Percentiles rank a stretch among this genome's conserved stretches.
Evolutionary conservation across 2,113 vertebrate species (phyloP).

Genomic region (Chaetorhynchus papuensis): DNA sequence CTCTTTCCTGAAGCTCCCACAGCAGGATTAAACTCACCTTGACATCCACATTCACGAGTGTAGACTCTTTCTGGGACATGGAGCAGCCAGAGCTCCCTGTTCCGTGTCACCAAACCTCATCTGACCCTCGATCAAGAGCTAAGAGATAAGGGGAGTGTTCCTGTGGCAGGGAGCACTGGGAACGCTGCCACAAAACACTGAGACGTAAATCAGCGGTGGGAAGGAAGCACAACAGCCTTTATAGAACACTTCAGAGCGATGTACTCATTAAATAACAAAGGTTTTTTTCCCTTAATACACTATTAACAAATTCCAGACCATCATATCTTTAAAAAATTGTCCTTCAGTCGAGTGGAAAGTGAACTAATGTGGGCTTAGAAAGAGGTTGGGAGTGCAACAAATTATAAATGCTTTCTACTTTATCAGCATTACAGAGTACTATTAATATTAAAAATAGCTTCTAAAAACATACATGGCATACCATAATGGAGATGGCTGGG

Average conservation of each 20-base stretch:
- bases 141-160: background rate
- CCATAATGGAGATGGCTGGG: conserved; percentile 49
- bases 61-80: rapidly evolving
- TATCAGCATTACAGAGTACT: conserved; percentile 48
- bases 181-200: background rate
- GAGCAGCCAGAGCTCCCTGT: background rate
- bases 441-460: conserved; percentile 68
- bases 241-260: background rate
- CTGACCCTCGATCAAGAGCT: rapidly evolving
- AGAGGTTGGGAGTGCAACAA: conserved; percentile 11
- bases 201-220: background rate
- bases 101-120: rapidly evolving
- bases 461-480: conserved; percentile 56
- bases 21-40: rapidly evolving
- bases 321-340: background rate
- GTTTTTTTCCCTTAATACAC: background rate
- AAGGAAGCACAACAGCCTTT: background rate
- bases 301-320: conserved; percentile 22
- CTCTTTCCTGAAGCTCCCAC: background rate
- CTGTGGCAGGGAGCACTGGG: background rate
- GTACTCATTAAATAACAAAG: conserved; percentile 23
- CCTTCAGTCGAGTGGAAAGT: background rate
- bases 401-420: conserved; percentile 56
- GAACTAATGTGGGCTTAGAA: conserved; percentile 14
- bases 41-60: rapidly evolving